These are phyloP conservation scores for Nymphalis c-album DNA, from an alignment of 2,888 invertebrate species.

Conservation along the genomic window DNA sequence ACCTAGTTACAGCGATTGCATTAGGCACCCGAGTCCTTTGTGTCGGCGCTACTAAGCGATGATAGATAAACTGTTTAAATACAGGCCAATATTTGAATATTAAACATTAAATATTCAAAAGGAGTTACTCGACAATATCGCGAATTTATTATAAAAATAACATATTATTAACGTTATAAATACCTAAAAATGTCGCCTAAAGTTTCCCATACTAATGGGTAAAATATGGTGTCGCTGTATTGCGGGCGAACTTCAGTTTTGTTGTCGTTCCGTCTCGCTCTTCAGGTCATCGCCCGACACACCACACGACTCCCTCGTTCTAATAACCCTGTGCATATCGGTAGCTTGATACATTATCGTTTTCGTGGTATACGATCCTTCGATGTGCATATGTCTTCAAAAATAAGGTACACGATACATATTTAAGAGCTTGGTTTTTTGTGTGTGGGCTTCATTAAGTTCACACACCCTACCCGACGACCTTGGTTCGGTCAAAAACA, in stretches of 20 bases:
- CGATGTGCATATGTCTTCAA: constrained; percentile 22
- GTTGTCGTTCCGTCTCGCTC: constrained; percentile 78
- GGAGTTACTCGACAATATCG: too few relatives aligned
- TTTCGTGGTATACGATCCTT: constrained; percentile 45
- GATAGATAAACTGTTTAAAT: constrained; percentile 29
- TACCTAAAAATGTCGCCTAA: not conserved
- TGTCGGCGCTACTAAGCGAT: constrained; percentile 41
- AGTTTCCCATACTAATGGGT: constrained; percentile 16
- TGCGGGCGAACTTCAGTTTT: constrained; percentile 76
- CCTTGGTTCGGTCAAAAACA: constrained; percentile 74
- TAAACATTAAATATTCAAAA: not conserved
- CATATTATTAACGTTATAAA: not conserved
- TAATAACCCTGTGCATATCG: constrained; percentile 72
- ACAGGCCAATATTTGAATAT: constrained; percentile 23
- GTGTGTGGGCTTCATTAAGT: constrained; percentile 51
- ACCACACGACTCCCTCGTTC: constrained; percentile 70
- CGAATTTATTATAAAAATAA: not conserved
- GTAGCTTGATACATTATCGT: constrained; percentile 55
- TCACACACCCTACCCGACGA: constrained; percentile 68
- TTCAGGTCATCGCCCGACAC: constrained; percentile 74
- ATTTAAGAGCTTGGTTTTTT: constrained; percentile 28
- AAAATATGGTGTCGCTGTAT: constrained; percentile 31
- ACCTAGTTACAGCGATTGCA: constrained; percentile 56
- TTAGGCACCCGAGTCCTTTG: constrained; percentile 51
- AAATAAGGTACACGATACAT: constrained; percentile 21